Evolutionary conservation across 2,888 invertebrate species (phyloP).

Genomic region (Heliconius ismenius): DNA sequence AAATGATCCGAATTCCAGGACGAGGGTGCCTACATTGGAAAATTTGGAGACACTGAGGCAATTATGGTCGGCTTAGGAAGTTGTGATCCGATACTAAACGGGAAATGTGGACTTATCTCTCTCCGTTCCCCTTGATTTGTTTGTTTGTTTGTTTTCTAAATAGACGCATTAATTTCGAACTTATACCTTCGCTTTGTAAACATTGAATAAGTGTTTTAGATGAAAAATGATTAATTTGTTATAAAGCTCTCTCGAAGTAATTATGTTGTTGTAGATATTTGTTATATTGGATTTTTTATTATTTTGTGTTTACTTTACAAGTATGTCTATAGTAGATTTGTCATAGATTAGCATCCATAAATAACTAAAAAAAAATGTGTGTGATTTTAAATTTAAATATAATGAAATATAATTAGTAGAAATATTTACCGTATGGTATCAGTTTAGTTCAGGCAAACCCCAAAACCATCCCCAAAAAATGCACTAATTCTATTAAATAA

Average conservation of each 20-base stretch:
- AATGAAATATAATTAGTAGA: not conserved
- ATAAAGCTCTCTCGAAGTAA: too few relatives aligned
- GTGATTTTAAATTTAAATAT: not conserved
- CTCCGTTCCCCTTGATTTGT: slow-evolving; percentile 62
- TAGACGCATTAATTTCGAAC: slow-evolving; percentile 63
- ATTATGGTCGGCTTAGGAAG: slow-evolving; percentile 70
- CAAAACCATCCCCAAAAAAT: not conserved
- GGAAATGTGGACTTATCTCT: slow-evolving; percentile 66
- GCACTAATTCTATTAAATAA: not conserved
- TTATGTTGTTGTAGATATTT: not conserved
- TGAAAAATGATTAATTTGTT: slow-evolving; percentile 4
- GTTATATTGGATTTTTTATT: not conserved
- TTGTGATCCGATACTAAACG: slow-evolving; percentile 61
- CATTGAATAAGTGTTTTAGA: not conserved
- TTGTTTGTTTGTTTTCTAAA: slow-evolving; percentile 55
- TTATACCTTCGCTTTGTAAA: slow-evolving; percentile 12
- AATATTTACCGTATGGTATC: not conserved
- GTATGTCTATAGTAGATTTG: not conserved
- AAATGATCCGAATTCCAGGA: slow-evolving; percentile 52
- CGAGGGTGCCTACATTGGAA: slow-evolving; percentile 55
- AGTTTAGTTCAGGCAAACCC: not conserved
- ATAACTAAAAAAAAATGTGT: too few relatives aligned
- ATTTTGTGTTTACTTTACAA: not conserved
- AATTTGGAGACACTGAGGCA: slow-evolving; percentile 58
- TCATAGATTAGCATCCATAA: not conserved